Percentiles rank a stretch among this genome's conserved stretches.
phyloP scores from a whole-genome alignment of 2,797 vertebrate genomes.

The Chrosomus eos region DNA sequence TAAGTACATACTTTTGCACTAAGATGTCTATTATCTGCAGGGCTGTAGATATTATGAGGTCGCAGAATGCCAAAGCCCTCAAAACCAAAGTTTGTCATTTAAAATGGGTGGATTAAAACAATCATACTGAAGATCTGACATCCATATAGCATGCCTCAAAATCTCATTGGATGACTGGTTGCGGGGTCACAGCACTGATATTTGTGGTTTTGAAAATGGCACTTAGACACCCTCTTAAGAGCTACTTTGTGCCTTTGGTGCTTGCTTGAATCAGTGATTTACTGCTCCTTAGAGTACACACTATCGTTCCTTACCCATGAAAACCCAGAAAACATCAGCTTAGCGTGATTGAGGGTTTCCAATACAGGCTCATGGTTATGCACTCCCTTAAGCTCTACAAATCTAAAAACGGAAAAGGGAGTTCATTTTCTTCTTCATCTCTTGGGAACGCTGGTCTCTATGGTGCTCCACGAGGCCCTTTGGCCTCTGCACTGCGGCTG shows the following conservation, averaged over 20 bases:
- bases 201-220: slow-evolving; percentile 35
- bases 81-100: slow-evolving; percentile 52
- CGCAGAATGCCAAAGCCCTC: slow-evolving; percentile 56
- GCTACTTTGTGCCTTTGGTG: slow-evolving; percentile 38
- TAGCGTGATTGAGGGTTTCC: slow-evolving; percentile 39
- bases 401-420: slow-evolving; percentile 54
- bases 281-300: slow-evolving; percentile 24
- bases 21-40: slow-evolving; percentile 83
- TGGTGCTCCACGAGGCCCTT: slow-evolving; percentile 59
- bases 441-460: slow-evolving; percentile 38
- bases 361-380: slow-evolving; percentile 20
- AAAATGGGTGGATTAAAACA: slow-evolving; percentile 56
- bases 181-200: slow-evolving; percentile 29
- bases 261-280: slow-evolving; percentile 49
- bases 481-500: slow-evolving; percentile 67
- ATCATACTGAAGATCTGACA: slow-evolving; percentile 25
- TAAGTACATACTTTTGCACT: slow-evolving; percentile 85
- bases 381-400: slow-evolving; percentile 25
- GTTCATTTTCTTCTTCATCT: slow-evolving; percentile 36
- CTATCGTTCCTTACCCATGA: slow-evolving; percentile 5
- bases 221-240: slow-evolving; percentile 40
- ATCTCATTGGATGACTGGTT: slow-evolving; percentile 14
- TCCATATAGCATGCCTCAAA: slow-evolving; percentile 16
- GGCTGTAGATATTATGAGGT: slow-evolving; percentile 70
- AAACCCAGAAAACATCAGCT: slow-evolving; percentile 34